phyloP scores from a whole-genome alignment of 2,888 invertebrate genomes.

The Lymantria dispar region DNA sequence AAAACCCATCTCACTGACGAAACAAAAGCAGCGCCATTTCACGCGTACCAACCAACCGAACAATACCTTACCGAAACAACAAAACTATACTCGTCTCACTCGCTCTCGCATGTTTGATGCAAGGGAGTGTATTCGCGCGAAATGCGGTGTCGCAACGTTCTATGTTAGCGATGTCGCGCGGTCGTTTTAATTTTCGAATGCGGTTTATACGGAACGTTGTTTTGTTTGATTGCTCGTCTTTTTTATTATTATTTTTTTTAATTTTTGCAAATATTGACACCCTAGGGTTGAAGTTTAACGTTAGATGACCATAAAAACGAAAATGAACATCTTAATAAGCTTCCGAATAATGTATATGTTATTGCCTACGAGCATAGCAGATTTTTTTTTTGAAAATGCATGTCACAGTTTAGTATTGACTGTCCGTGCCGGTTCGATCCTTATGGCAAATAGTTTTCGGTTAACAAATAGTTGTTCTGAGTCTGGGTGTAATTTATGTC shows the following conservation, averaged over 20 bases:
- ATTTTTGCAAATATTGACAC: slow-evolving; percentile 28
- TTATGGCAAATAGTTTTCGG: too few relatives aligned
- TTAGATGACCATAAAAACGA: slow-evolving; percentile 23
- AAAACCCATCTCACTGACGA: slow-evolving; percentile 69
- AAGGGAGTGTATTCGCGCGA: slow-evolving; percentile 51
- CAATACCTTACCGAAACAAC: slow-evolving; percentile 62
- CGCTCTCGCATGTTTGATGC: slow-evolving; percentile 28
- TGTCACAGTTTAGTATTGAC: too few relatives aligned
- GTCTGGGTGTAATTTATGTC: too few relatives aligned
- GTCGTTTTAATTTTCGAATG: slow-evolving; percentile 78
- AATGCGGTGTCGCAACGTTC: slow-evolving; percentile 56
- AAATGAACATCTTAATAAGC: background rate
- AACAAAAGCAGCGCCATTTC: slow-evolving; percentile 75
- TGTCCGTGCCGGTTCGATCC: too few relatives aligned
- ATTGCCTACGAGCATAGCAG: too few relatives aligned
- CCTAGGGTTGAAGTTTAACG: slow-evolving; percentile 23
- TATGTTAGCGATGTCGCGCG: slow-evolving; percentile 59
- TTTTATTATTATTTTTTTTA: slow-evolving; percentile 33
- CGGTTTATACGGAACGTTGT: slow-evolving; percentile 69
- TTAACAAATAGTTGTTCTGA: too few relatives aligned
- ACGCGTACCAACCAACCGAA: slow-evolving; percentile 77
- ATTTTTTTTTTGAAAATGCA: too few relatives aligned
- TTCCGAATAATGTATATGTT: too few relatives aligned
- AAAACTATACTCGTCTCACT: slow-evolving; percentile 56
- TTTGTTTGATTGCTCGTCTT: slow-evolving; percentile 57